Evolutionary conservation across 2,888 invertebrate genomes (phyloP), one percentile per base, ranked within the genome.

Genomic region (Leuctra nigra): DNA sequence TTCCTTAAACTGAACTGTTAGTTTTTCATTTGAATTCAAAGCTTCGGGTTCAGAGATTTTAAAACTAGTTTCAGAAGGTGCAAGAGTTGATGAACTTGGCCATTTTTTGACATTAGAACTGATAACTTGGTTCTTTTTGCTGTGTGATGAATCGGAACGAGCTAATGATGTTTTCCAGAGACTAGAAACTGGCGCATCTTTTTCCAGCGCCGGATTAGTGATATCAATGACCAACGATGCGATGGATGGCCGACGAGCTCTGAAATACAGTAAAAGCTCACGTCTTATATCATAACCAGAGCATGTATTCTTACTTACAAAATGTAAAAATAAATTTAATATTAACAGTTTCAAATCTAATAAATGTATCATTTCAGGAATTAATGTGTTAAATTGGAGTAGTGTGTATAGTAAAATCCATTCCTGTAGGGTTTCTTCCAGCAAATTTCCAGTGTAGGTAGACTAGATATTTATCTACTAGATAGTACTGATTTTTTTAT

Each of bases 41-140:
- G 41, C 4, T 9, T 38, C 16, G 1, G 20, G 36, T 11, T 58
- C 57, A 9, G 39, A 48, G 22, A 24, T 23, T 11, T 24, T 22
- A n/a, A 58, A 48, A 18, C 57, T 58, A 23, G 13, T n/a, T 14
- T 58, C 55, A 50, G 58, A 58, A 3, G 48, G 48, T 14, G 24
- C 56, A 6, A 59, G 13, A 6, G 59, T 56, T 18, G 56, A 56
- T 4, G 56, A 56, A 54, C 59, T 59, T 3, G 56, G 54, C 59
- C 56, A 59, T 2, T 24, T 16, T 14, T 47, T 25, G n/a, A 25
- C 4, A 2, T 24, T 25, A 6, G 29, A 29, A 11, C 44, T 16
- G n/a, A 20, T 29, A n/a, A 33, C 7, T 29, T 14, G n/a, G 11
- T 24, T 48, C n/a, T 20, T n/a, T n/a, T n/a, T 23, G 33, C 48